phyloP scores from a whole-genome alignment of 1,140 invertebrate species.

The Ceratitis capitata region DNA sequence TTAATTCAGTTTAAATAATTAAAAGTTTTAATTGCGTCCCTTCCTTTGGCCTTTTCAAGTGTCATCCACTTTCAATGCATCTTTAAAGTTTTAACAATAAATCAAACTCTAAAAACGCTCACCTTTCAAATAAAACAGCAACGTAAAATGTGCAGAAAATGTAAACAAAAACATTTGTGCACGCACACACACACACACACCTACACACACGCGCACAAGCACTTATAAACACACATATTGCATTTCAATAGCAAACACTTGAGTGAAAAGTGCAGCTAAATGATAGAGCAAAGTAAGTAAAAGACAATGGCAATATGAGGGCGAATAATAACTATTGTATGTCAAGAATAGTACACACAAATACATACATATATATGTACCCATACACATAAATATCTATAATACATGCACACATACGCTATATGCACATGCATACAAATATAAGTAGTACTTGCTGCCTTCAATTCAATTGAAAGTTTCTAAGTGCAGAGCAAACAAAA shows the following conservation, averaged over 20 bases:
- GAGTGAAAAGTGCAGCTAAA: constrained; percentile 3
- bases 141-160: background rate
- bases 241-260: constrained; percentile 16
- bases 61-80: background rate
- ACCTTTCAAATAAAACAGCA: background rate
- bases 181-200: background rate
- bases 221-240: background rate
- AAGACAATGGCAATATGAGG: background rate
- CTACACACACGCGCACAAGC: background rate
- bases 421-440: too few relatives aligned
- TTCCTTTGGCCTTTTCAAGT: too few relatives aligned
- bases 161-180: background rate
- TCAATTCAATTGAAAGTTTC: constrained; percentile 5
- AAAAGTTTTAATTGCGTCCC: background rate
- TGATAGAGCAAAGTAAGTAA: constrained; percentile 1
- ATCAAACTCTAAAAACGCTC: background rate
- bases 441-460: background rate
- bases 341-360: constrained; percentile 6
- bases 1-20: background rate
- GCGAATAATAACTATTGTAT: background rate
- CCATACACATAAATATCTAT: too few relatives aligned
- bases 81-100: background rate
- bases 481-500: constrained; percentile 19
- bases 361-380: too few relatives aligned
- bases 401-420: too few relatives aligned